phyloP scores from a whole-genome alignment of 1,140 invertebrate genomes.

The Ericerus pela region DNA sequence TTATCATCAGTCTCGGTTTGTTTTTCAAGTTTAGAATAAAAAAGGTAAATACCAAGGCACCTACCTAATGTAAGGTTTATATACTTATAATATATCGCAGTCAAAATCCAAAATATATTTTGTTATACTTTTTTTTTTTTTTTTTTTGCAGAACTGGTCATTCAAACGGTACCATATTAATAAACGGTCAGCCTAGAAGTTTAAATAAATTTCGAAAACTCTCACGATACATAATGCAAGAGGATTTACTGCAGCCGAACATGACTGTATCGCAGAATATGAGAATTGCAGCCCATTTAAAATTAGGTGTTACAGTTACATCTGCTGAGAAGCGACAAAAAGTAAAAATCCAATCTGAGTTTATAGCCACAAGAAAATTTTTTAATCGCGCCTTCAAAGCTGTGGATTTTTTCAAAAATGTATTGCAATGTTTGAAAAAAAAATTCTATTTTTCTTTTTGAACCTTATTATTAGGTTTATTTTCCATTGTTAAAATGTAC shows the following conservation, averaged over 20 bases:
- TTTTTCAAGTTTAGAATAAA: no score
- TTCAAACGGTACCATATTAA: conserved; percentile 43
- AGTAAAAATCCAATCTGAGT: conserved; percentile 43
- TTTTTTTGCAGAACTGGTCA: conserved; percentile 34
- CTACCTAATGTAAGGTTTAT: neutral
- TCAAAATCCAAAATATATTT: neutral
- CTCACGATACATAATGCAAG: conserved; percentile 89
- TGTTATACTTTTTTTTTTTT: no score
- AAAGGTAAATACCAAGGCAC: neutral
- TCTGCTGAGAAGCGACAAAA: conserved; percentile 47
- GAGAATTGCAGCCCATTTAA: conserved; percentile 71
- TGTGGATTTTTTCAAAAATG: no score
- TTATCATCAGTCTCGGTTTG: no score
- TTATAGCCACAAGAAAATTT: no score
- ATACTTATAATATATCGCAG: neutral
- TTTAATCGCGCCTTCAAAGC: no score
- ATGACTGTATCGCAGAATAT: conserved; percentile 75
- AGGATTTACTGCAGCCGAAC: conserved; percentile 70
- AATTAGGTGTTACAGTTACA: conserved; percentile 51
- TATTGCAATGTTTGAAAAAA: neutral
- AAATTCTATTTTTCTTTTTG: neutral
- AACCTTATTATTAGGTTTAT: neutral
- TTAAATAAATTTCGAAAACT: conserved; percentile 65
- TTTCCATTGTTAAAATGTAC: no score
- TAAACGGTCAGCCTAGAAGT: conserved; percentile 61